Conservation (phyloP, 2,888 invertebrate species). For the Toxonevra muliebris region DNA sequence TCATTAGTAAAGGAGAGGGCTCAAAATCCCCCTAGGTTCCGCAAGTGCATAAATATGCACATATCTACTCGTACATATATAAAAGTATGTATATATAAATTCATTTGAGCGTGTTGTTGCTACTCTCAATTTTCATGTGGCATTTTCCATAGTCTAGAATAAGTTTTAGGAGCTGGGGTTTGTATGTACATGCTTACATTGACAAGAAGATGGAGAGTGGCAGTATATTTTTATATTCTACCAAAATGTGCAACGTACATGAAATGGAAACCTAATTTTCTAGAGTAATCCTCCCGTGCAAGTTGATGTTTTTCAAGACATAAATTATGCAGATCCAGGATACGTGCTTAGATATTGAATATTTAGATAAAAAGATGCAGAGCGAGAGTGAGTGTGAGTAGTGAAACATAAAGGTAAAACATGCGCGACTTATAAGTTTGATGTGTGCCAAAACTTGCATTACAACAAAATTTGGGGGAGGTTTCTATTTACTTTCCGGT, state of each 20-base stretch:
- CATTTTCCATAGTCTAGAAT: neutral
- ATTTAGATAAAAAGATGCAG: too few species aligned
- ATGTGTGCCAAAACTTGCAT: neutral
- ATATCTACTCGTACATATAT: slow-evolving; percentile 44
- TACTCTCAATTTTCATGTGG: slow-evolving; percentile 18
- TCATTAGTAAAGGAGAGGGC: too few species aligned
- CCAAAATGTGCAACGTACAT: slow-evolving; percentile 43
- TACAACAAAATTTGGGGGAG: neutral
- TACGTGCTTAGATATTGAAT: slow-evolving; percentile 50
- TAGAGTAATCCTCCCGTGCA: slow-evolving; percentile 52
- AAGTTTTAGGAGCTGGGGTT: too few species aligned
- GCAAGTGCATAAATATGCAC: too few species aligned
- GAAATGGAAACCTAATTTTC: slow-evolving; percentile 59
- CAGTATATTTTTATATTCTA: slow-evolving; percentile 25
- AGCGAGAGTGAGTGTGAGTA: neutral
- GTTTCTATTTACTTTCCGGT: too few species aligned
- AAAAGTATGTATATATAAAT: slow-evolving; percentile 43
- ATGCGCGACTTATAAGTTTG: too few species aligned
- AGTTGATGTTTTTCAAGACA: slow-evolving; percentile 44
- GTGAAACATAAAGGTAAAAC: neutral
- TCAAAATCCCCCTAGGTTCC: neutral
- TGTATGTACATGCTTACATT: slow-evolving; percentile 42
- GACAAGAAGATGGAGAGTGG: slow-evolving; percentile 15
- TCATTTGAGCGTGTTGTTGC: slow-evolving; percentile 44
- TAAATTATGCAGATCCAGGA: slow-evolving; percentile 61